These are phyloP conservation scores for Cyclargus thomasi DNA, from an alignment of 1,140 invertebrate genomes.

Conservation along the genomic window DNA sequence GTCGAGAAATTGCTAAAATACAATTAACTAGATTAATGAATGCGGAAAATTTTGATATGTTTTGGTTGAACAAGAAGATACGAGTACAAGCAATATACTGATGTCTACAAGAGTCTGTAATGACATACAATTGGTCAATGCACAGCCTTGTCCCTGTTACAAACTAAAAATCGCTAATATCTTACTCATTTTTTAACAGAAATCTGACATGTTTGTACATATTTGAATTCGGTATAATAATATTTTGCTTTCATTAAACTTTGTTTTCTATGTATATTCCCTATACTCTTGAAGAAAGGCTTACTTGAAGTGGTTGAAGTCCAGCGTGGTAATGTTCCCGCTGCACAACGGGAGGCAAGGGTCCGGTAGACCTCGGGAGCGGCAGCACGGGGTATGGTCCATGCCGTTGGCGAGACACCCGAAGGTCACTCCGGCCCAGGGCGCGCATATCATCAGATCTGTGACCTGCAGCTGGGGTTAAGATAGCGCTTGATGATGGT, in stretches of 20 bases:
- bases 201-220: too few relatives aligned
- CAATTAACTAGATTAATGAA: too few relatives aligned
- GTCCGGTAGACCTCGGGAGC: slow-evolving; percentile 81
- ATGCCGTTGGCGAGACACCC: slow-evolving; percentile 86
- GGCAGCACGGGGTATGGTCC: slow-evolving; percentile 88
- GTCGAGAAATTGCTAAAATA: too few relatives aligned
- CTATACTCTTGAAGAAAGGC: slow-evolving; percentile 30
- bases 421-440: slow-evolving; percentile 87
- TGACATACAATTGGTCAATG: too few relatives aligned
- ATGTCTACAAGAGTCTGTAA: too few relatives aligned
- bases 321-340: slow-evolving; percentile 85
- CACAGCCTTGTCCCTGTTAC: too few relatives aligned
- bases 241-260: too few relatives aligned
- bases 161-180: too few relatives aligned
- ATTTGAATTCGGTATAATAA: too few relatives aligned
- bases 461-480: slow-evolving; percentile 71
- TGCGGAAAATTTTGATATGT: too few relatives aligned
- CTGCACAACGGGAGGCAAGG: slow-evolving; percentile 84
- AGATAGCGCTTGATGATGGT: slow-evolving; percentile 35
- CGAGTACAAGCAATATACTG: neutral
- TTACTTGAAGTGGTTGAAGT: slow-evolving; percentile 88
- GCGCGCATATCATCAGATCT: slow-evolving; percentile 90
- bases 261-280: too few relatives aligned
- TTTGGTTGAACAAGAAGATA: neutral
- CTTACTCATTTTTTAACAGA: too few relatives aligned